Percentiles rank a stretch among this genome's conserved stretches.
These are phyloP conservation scores for Geodia barretti DNA, from an alignment of 37 sponge, comb jelly and placozoan genomes.

Conservation along the genomic window DNA sequence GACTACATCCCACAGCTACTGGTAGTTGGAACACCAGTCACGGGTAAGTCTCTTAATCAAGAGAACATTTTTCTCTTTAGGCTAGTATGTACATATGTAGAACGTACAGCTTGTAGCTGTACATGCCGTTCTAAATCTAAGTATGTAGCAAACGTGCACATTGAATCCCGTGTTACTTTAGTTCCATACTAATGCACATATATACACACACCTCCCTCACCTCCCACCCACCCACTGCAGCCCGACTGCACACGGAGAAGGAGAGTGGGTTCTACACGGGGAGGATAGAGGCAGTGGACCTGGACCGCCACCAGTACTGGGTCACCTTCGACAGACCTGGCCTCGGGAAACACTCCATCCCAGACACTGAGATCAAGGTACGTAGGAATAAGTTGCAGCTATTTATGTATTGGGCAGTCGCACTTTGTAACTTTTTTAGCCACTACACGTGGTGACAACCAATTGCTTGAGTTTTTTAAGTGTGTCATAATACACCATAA, in stretches of 20 bases:
- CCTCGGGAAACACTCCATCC: slow-evolving; percentile 65
- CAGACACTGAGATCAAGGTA: slow-evolving; percentile 79
- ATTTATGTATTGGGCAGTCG: neutral
- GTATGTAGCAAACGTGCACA: neutral
- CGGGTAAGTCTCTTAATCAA: slow-evolving; percentile 41
- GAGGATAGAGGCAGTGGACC: slow-evolving; percentile 85
- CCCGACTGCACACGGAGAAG: slow-evolving; percentile 46
- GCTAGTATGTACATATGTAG: no score
- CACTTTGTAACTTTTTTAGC: no score
- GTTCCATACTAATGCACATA: neutral
- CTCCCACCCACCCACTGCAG: slow-evolving; percentile 4
- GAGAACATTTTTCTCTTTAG: neutral
- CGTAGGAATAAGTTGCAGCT: no score
- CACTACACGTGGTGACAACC: neutral
- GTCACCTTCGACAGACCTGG: slow-evolving; percentile 90
- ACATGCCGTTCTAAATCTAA: no score
- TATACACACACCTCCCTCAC: neutral
- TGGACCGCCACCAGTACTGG: slow-evolving; percentile 67
- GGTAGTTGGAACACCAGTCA: slow-evolving; percentile 88
- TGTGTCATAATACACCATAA: no score
- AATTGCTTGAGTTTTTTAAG: neutral
- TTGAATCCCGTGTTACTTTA: neutral
- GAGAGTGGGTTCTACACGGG: slow-evolving; percentile 80
- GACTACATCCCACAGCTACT: slow-evolving; percentile 81
- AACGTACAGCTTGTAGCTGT: no score